Conservation (phyloP, 1,140 invertebrate genomes). For the Leptinotarsa lineolata region DNA sequence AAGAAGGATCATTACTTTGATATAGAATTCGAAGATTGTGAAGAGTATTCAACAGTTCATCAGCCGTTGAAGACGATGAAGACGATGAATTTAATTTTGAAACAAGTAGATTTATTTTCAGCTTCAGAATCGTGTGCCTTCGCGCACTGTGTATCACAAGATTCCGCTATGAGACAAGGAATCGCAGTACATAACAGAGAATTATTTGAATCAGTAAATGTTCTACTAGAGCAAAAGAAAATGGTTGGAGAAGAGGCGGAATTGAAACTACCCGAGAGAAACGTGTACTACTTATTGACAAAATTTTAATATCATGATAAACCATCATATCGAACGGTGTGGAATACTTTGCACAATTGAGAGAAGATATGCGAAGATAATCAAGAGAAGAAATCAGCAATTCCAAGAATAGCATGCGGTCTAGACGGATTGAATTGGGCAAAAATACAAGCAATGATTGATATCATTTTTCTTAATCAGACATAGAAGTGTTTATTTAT, state of each 20-base stretch:
- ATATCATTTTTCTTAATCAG: not conserved
- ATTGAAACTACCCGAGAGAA: not conserved
- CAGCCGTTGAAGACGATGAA: not conserved
- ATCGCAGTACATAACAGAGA: not conserved
- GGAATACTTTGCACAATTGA: not conserved
- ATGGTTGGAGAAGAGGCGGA: not conserved
- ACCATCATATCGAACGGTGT: no score
- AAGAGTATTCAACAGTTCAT: not conserved
- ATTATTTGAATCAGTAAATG: not conserved
- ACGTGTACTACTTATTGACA: not conserved
- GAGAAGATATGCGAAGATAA: not conserved
- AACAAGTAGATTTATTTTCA: not conserved
- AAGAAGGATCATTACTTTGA: not conserved
- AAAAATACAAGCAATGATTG: not conserved
- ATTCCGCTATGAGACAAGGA: not conserved
- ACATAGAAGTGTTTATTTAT: not conserved
- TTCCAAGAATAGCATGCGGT: no score
- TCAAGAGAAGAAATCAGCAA: not conserved
- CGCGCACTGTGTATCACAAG: slow-evolving; percentile 5
- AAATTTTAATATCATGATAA: not conserved
- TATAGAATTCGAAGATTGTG: not conserved
- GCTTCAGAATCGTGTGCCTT: not conserved
- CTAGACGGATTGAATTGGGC: no score
- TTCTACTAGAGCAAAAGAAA: not conserved
- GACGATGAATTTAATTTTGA: not conserved